Evolutionary conservation across 2,113 vertebrate species (phyloP).

Genomic region (Brachyistius frenatus): DNA sequence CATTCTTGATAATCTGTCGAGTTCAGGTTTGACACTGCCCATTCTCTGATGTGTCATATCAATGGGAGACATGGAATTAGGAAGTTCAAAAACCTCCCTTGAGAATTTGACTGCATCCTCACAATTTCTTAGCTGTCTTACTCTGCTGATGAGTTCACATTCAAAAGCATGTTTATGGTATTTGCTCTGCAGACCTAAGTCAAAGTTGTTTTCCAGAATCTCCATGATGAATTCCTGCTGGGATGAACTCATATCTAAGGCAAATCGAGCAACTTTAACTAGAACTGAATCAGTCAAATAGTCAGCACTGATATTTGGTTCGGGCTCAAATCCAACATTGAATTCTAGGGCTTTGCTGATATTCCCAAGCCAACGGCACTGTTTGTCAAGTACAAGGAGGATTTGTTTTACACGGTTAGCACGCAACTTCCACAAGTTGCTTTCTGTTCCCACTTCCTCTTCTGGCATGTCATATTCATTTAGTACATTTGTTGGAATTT

Average conservation of each 20-base stretch:
- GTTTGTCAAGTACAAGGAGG: neutral
- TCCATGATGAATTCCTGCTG: constrained; percentile 53
- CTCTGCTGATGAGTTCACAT: constrained; percentile 2
- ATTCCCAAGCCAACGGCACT: neutral
- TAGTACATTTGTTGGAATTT: neutral
- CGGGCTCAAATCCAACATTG: constrained; percentile 42
- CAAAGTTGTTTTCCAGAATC: constrained; percentile 52
- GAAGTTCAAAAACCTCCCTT: constrained; percentile 35
- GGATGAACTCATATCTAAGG: constrained; percentile 43
- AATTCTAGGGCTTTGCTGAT: constrained; percentile 1
- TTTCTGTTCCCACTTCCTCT: neutral
- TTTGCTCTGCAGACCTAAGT: neutral
- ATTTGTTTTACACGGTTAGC: constrained; percentile 28
- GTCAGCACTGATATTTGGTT: constrained; percentile 17
- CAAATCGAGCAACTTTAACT: constrained; percentile 41
- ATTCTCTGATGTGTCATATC: neutral
- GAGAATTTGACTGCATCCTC: constrained; percentile 15
- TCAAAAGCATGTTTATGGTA: neutral
- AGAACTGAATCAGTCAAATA: neutral
- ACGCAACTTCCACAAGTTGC: constrained; percentile 44
- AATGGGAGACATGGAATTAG: neutral
- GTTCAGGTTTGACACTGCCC: neutral
- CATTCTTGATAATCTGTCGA: neutral
- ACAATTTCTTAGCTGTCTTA: constrained; percentile 7
- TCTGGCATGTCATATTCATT: neutral